A percentile compares a stretch with the other conserved stretches of the same genome.
Conservation (phyloP, 2,797 vertebrate species). For the Sebastes vulpes region DNA sequence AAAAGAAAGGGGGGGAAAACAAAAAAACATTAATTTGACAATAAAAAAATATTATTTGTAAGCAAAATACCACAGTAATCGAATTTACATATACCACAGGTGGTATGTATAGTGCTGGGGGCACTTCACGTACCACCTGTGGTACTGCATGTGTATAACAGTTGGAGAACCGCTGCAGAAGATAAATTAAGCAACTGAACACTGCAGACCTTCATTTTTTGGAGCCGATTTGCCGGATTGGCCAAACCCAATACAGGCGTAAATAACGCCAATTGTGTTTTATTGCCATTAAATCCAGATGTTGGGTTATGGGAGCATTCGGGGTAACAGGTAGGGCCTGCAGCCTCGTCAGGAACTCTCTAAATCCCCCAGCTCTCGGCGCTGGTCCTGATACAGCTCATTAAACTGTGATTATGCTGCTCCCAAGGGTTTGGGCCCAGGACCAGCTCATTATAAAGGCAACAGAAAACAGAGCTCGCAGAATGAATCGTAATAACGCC, state of each 20-base stretch:
- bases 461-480: conserved; percentile 64
- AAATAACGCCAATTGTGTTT: conserved; percentile 71
- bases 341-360: conserved; percentile 63
- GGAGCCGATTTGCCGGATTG: conserved; percentile 20
- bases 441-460: conserved; percentile 68
- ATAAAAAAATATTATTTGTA: neutral
- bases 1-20: neutral
- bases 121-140: neutral
- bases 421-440: conserved; percentile 65
- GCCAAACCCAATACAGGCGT: conserved; percentile 33
- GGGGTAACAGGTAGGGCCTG: conserved; percentile 76
- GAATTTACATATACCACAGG: neutral
- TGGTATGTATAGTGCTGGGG: neutral
- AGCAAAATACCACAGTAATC: neutral
- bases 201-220: conserved; percentile 3
- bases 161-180: neutral
- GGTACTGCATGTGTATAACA: neutral
- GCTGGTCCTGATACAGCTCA: conserved; percentile 75
- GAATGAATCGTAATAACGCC: conserved; percentile 47
- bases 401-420: conserved; percentile 77
- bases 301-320: conserved; percentile 73
- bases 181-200: conserved; percentile 25
- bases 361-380: conserved; percentile 62
- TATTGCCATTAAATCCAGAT: conserved; percentile 82
- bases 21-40: neutral